phyloP scores from a whole-genome alignment of 2,797 vertebrate species.

The Rallus crepitans region DNA sequence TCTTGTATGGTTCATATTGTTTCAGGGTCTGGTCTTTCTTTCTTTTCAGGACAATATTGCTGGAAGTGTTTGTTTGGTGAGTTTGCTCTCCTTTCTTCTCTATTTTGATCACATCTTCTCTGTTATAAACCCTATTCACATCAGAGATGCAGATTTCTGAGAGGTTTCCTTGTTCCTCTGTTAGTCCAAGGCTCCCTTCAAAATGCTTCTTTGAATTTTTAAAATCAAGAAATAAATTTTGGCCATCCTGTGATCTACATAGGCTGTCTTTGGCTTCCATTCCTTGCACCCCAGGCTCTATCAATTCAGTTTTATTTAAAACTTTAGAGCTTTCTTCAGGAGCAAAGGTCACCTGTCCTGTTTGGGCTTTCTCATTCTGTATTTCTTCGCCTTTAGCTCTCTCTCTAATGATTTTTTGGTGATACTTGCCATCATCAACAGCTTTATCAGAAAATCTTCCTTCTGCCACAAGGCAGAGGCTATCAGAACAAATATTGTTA shows the following conservation, averaged over 20 bases:
- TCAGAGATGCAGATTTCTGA: not conserved
- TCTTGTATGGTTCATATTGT: not conserved
- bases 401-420: not conserved
- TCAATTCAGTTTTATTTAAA: not conserved
- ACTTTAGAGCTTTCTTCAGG: not conserved
- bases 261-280: not conserved
- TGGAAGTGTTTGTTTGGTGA: not conserved
- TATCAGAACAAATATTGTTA: not conserved
- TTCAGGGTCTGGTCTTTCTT: not conserved
- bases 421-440: not conserved
- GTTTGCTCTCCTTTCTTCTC: not conserved
- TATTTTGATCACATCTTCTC: not conserved
- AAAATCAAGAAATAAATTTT: not conserved
- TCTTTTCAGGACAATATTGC: not conserved
- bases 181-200: not conserved
- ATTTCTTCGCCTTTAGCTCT: not conserved
- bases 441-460: not conserved
- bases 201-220: not conserved
- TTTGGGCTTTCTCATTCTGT: not conserved
- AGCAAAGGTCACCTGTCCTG: not conserved
- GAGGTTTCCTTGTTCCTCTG: not conserved
- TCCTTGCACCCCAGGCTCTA: slow-evolving; percentile 5
- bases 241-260: not conserved
- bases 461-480: not conserved
- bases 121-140: not conserved